These are phyloP conservation scores for Anhinga anhinga DNA, from an alignment of 2,113 vertebrate species.

Conservation along the genomic window DNA sequence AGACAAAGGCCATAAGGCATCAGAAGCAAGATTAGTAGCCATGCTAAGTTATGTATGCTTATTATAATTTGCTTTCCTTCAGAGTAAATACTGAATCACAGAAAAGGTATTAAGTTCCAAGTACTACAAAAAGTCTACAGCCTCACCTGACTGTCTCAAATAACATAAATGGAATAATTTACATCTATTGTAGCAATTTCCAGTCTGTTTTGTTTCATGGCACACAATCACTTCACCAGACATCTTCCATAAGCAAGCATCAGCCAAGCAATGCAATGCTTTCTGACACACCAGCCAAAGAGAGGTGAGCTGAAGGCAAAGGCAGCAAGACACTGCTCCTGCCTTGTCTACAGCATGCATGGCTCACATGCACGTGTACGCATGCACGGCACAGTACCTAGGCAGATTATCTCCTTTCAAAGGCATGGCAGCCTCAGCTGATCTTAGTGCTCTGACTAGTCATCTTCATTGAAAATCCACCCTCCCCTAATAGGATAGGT, in stretches of 20 bases:
- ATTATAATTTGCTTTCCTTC: neutral
- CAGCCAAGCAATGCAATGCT: rapidly evolving
- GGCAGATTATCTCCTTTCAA: neutral
- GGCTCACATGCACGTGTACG: neutral
- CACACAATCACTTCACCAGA: neutral
- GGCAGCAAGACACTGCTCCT: neutral
- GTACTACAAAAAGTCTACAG: neutral
- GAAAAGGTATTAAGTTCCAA: neutral
- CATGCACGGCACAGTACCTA: neutral
- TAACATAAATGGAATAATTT: neutral
- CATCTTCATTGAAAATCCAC: neutral
- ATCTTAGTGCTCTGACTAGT: neutral
- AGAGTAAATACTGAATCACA: neutral
- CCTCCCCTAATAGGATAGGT: neutral
- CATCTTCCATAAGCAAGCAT: neutral
- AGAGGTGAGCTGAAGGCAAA: neutral
- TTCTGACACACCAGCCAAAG: neutral
- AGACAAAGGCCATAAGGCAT: neutral
- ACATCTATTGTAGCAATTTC: neutral
- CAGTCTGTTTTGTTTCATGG: neutral
- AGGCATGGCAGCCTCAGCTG: neutral
- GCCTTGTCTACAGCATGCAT: neutral
- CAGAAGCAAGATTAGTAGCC: neutral
- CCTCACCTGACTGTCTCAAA: neutral
- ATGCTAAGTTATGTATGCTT: neutral